Base-by-base conservation (phyloP, 2,888 invertebrate species). In the Agrotis clavis region DNA sequence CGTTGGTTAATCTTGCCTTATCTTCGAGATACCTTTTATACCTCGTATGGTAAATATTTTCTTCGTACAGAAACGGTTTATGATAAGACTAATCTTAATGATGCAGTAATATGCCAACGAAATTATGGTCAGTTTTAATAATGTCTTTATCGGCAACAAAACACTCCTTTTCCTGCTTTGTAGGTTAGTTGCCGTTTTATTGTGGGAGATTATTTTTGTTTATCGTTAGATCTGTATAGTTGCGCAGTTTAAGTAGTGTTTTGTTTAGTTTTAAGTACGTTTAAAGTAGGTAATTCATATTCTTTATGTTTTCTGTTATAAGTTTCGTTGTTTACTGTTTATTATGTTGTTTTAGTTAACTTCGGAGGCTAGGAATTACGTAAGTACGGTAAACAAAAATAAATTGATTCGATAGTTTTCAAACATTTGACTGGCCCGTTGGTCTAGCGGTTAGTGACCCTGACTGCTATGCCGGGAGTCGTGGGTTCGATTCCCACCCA, bases 51-150 rank as follows among this genome's bases (percentile, higher is more conserved):
- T 92, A 90, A 90, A 91, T 90, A 92, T 92, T 93, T 92, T 89
- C 88, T 87, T 87, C 87, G 83, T 79, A 89, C 85, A 87, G 88
- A 89, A 92, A 91, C 90, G 90, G 91, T 89, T 79, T 77, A 84
- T 87, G 94, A 94, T 94, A 94, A 91, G 84, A 83, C 81, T 83
- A 92, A 94, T 94, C 94, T 94, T 91, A 94, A 94, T 92, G 90
- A 89, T 88, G 87, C 82, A 87, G 89, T 93, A 90, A 90, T 92
- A 91, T 85, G 81, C 75, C 86, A 88, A 88, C 83, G 86, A 89
- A 90, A 87, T 90, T 90, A 89, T 87, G 87, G 88, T 88, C 82
- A 86, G 84, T 91, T 89, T 90, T 91, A 87, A 91, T 92, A 92
- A 92, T 88, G 90, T 89, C 90, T 92, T 93, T 94, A 93, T 93